Conservation (phyloP, 2,113 vertebrate genomes). For the Myotis lucifugus region DNA sequence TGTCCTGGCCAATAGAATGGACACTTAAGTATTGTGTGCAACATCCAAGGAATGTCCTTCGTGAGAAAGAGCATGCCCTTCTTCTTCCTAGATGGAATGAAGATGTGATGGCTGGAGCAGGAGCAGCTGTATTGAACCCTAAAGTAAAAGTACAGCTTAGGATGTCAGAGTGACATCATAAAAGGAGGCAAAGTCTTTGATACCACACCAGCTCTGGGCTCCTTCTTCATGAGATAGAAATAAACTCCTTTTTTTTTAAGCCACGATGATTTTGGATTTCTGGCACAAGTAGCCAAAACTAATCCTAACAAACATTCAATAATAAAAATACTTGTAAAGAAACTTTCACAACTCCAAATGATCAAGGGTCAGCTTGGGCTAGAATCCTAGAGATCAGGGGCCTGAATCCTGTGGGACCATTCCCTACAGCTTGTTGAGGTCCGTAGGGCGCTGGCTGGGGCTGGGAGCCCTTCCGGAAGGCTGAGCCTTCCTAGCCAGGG, state of each 20-base stretch:
- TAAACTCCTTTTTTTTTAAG: slow-evolving; percentile 7
- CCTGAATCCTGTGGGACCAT: neutral
- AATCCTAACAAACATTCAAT: neutral
- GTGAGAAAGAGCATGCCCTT: neutral
- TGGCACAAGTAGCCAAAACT: neutral
- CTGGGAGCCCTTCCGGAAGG: neutral
- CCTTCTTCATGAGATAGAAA: neutral
- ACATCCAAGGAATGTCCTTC: neutral
- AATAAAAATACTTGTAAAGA: slow-evolving; percentile 12
- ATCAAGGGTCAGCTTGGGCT: neutral
- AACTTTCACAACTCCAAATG: neutral
- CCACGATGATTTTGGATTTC: neutral
- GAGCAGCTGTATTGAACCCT: neutral
- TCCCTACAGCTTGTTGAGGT: neutral
- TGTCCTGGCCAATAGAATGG: neutral
- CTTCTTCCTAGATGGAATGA: neutral
- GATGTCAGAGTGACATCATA: neutral
- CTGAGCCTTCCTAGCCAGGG: neutral
- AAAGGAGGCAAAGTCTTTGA: neutral
- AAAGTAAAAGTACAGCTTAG: neutral
- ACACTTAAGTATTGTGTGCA: neutral
- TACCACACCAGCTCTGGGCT: neutral
- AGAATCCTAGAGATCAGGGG: neutral
- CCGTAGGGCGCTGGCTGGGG: neutral
- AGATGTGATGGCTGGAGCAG: neutral